Base-by-base conservation (phyloP, 2,113 vertebrate genomes). In the Sebastes schlegelii region DNA sequence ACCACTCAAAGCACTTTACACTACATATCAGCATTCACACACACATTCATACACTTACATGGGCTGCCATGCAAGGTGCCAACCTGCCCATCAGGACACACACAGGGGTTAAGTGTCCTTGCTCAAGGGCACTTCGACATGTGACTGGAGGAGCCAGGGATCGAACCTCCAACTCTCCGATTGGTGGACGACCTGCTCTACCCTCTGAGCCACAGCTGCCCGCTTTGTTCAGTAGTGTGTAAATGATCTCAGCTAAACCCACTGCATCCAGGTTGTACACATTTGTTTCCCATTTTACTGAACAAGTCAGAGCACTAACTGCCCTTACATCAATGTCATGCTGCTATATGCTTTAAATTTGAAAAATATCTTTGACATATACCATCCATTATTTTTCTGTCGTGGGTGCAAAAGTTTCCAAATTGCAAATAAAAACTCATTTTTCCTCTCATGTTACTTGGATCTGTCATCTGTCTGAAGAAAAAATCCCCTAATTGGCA, bases 401-500 rank as follows among this genome's bases (percentile, higher is more conserved):
- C 64, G 46, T 13, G 46, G 19, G 5, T 57, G 23, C 54, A 75
- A 77, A 64, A 72, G 55, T 81, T 76, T 79, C 21, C 34, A 45
- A 58, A 67, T 34, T 49, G 12, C 40, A 51, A 77, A 90, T 69
- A 11, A 76, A 72, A 79, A 72, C 45, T 6, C 49, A 48, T 67
- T 51, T 67, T 55, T 64, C 43, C 16, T 58, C 46, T 58, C n/a
- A 16, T 79, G 68, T 75, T 54, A 51, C 77, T 78, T 66, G 48
- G 69, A 52, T 64, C 49, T 65, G 62, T 60, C 64, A 63, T 66
- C 40, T 67, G 51, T 55, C 66, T 45, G 61, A 63, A 60, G 8
- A 77, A 42, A 12, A 51, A 85, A 34, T 54, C 19, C 21, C 12
- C 60, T 87, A 80, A 79, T 70, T 76, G 66, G 46, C 62, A 48